These are phyloP conservation scores for Chaenocephalus aceratus DNA, from an alignment of 2,113 vertebrate species.

Conservation along the genomic window DNA sequence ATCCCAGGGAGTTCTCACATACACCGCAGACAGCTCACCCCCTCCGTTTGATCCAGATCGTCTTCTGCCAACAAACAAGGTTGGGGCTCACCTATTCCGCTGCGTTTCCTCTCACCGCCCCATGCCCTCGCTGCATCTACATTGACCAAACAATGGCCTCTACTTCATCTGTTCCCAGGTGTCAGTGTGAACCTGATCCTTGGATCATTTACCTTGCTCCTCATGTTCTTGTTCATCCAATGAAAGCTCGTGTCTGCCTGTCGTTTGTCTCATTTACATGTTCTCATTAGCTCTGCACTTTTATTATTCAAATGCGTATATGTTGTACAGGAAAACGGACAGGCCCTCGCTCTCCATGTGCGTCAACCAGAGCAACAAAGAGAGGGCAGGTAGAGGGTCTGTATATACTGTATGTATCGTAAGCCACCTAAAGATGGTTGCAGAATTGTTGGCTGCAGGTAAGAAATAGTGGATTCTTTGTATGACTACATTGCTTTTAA, in stretches of 20 bases:
- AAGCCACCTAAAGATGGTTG: conserved; percentile 50
- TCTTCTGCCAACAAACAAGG: conserved; percentile 42
- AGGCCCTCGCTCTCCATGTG: conserved; percentile 48
- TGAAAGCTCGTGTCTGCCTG: conserved; percentile 29
- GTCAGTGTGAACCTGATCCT: conserved; percentile 62
- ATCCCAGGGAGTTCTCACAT: conserved; percentile 34
- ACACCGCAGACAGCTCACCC: conserved; percentile 45
- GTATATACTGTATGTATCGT: conserved; percentile 7
- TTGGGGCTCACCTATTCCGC: conserved; percentile 56
- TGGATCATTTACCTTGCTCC: conserved; percentile 57
- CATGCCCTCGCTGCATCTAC: conserved; percentile 37
- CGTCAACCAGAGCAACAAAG: conserved; percentile 65
- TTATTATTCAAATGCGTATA: conserved; percentile 81
- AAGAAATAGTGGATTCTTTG: conserved; percentile 12
- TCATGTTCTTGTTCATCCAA: conserved; percentile 71
- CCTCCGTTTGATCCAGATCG: conserved; percentile 55
- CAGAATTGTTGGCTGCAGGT: background rate
- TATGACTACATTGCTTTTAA: conserved; percentile 19
- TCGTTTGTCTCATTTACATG: conserved; percentile 77
- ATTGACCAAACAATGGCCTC: conserved; percentile 61
- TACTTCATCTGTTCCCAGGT: conserved; percentile 73
- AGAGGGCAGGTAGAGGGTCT: background rate
- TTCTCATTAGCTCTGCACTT: conserved; percentile 78
- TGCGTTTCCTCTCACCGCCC: conserved; percentile 19
- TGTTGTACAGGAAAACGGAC: conserved; percentile 47